Percentiles rank a stretch among this genome's conserved stretches.
phyloP scores from a whole-genome alignment of 2,113 vertebrate genomes.

The Opisthocomus hoazin region DNA sequence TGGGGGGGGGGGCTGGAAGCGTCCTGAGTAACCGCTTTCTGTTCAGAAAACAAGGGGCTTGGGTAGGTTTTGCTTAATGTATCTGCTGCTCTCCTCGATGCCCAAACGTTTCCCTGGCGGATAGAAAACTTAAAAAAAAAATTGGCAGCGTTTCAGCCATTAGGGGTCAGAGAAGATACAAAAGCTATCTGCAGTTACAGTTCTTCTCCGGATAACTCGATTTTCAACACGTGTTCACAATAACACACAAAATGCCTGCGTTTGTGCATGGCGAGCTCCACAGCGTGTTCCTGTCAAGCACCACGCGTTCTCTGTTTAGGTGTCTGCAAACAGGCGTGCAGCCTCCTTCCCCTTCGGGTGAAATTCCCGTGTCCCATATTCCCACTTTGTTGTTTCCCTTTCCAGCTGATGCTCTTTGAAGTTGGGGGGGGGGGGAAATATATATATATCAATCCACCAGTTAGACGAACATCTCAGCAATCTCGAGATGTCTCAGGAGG shows the following conservation, averaged over 20 bases:
- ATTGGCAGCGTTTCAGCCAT: neutral
- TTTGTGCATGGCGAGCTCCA: neutral
- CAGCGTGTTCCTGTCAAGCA: neutral
- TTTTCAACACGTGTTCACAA: neutral
- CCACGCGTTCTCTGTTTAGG: neutral
- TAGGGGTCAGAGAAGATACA: neutral
- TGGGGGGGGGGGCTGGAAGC: neutral
- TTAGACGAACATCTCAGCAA: slow-evolving; percentile 48
- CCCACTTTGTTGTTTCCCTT: slow-evolving; percentile 45
- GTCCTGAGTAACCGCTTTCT: neutral
- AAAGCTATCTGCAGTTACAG: neutral
- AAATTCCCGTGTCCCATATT: neutral
- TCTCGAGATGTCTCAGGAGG: slow-evolving; percentile 44
- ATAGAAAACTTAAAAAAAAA: neutral
- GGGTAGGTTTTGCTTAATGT: rapidly evolving
- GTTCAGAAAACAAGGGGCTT: no score
- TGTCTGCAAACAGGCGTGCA: neutral
- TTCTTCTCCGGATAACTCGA: rapidly evolving
- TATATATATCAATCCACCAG: slow-evolving; percentile 54
- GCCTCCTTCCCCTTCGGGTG: neutral
- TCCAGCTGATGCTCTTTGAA: slow-evolving; percentile 49
- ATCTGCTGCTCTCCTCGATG: no score
- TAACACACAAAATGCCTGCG: rapidly evolving
- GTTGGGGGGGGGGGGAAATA: neutral
- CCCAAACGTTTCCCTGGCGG: neutral